Evolutionary conservation across 2,888 invertebrate genomes (phyloP).

Genomic region (Theretra japonica): DNA sequence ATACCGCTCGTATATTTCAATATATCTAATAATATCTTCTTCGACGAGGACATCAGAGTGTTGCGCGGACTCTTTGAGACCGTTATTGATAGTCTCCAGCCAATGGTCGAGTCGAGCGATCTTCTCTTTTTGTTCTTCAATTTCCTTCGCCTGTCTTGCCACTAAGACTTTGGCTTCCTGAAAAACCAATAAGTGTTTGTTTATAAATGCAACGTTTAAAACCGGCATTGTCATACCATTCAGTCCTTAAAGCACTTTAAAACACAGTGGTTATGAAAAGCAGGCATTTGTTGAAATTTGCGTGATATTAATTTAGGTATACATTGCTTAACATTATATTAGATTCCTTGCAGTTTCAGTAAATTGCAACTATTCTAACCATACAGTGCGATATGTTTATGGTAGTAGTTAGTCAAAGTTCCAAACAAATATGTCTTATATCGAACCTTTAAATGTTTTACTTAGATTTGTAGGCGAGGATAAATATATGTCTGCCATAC

Average conservation of each 20-base stretch:
- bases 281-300: no score
- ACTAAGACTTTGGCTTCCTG: conserved; percentile 78
- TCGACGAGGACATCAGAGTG: conserved; percentile 68
- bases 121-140: conserved; percentile 72
- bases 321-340: no score
- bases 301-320: no score
- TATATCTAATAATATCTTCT: conserved; percentile 74
- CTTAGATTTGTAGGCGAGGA: neutral
- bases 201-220: neutral
- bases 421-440: no score
- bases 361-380: no score
- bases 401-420: no score
- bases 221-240: no score
- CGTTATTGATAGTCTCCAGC: conserved; percentile 78
- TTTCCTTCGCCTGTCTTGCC: conserved; percentile 67
- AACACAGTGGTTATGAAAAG: no score
- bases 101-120: conserved; percentile 78
- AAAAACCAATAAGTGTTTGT: conserved; percentile 43
- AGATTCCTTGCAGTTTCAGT: no score
- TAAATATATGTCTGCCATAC: conserved; percentile 3
- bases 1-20: conserved; percentile 78
- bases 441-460: no score
- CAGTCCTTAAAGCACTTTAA: no score
- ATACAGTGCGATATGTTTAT: no score
- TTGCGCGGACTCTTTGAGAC: conserved; percentile 75